These are phyloP conservation scores for Lepidocyrtinus sp. DNA, from an alignment of 2,888 invertebrate species.

Conservation along the genomic window DNA sequence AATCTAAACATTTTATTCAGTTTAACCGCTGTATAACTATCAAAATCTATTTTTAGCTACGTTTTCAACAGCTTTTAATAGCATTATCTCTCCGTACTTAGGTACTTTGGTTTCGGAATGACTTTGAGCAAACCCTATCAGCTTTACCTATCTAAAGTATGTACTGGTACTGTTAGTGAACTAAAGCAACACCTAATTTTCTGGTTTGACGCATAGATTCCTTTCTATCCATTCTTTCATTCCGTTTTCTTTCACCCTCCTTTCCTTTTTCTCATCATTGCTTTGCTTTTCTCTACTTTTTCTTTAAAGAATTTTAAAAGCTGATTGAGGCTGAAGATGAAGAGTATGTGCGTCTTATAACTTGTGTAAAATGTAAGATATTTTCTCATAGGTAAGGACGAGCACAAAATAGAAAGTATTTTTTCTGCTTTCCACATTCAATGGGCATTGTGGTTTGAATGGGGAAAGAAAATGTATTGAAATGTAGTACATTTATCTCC, in stretches of 20 bases:
- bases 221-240: not conserved
- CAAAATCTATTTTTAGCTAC: no score
- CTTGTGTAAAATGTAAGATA: no score
- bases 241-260: not conserved
- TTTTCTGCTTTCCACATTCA: not conserved
- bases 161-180: not conserved
- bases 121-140: no score
- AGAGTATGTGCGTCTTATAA: no score
- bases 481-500: slow-evolving; percentile 1
- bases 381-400: not conserved
- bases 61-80: no score
- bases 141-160: no score
- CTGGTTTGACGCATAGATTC: slow-evolving; percentile 14
- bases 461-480: not conserved
- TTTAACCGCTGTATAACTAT: no score
- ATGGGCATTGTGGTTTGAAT: not conserved
- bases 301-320: slow-evolving; percentile 4
- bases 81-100: no score
- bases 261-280: slow-evolving; percentile 12
- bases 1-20: no score
- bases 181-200: slow-evolving; percentile 41
- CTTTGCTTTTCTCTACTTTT: not conserved
- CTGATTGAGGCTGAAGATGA: not conserved
- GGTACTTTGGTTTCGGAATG: no score
- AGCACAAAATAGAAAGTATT: slow-evolving; percentile 3